phyloP scores from a whole-genome alignment of 2,888 invertebrate genomes.

The Drosophila diplacantha region DNA sequence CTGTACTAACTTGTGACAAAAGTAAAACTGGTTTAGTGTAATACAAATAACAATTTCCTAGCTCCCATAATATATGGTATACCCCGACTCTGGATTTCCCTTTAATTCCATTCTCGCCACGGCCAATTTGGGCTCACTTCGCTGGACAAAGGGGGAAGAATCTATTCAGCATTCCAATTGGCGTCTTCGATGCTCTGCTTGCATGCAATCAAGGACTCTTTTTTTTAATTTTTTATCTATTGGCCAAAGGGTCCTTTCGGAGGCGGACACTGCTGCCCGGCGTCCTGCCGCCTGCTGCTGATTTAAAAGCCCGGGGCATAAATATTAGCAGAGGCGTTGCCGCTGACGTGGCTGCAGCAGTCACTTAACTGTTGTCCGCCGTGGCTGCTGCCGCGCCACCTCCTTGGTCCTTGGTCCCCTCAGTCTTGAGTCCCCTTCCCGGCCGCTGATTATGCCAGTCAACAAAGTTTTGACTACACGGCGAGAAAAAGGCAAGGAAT shows the following conservation, averaged over 20 bases:
- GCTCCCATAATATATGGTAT: not conserved
- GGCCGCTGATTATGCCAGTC: conserved; percentile 31
- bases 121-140: conserved; percentile 10
- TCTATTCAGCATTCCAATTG: conserved; percentile 24
- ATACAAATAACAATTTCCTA: too few relatives aligned
- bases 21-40: not conserved
- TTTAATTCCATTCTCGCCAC: not conserved
- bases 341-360: conserved; percentile 55
- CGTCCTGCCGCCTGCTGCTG: conserved; percentile 28
- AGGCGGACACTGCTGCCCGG: conserved; percentile 25
- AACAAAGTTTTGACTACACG: conserved; percentile 20
- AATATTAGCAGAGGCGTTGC: conserved; percentile 68
- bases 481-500: not conserved
- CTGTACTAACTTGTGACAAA: not conserved
- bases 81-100: not conserved
- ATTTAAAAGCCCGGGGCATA: conserved; percentile 56
- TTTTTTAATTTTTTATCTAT: conserved; percentile 4
- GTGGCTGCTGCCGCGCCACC: not conserved
- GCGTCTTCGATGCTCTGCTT: conserved; percentile 12
- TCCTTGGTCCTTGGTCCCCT: not conserved
- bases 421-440: not conserved
- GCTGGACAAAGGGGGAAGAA: conserved; percentile 9
- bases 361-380: conserved; percentile 64
- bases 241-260: conserved; percentile 28
- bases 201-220: conserved; percentile 27